Base-by-base conservation (phyloP, 1,140 invertebrate species). In the Leptinotarsa lineolata region DNA sequence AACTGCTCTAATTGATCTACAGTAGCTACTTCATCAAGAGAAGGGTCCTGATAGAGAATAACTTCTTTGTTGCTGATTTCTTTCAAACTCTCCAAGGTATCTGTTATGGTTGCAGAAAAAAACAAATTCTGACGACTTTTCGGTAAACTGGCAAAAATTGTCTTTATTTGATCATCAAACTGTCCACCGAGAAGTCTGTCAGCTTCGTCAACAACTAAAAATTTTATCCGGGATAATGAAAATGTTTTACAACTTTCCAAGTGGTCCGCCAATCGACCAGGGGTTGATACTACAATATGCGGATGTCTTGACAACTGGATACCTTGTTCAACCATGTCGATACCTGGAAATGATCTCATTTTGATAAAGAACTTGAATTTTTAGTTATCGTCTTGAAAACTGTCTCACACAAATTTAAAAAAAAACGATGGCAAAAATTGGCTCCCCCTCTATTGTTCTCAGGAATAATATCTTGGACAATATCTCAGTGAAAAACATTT, bases 41-140 rank as follows among this genome's bases (percentile, higher is more conserved):
- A 88, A 75, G 92, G 89, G 61, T 89, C 87, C 87, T 93, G 90
- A 86, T 90, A 93, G 21, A 89, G 82, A 80, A 89, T 91, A 13
- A 89, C 87, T 83, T 89, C 77, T 39, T 77, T 80, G 11, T 76
- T 84, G 18, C 90, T 89, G 5, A 92, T 87, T 77, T 89, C 81
- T 83, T 92, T 91, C 18, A 95, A 85, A 85, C 91, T 91, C 71
- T 92, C 86, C 30, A 95, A 84, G 74, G 92, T 90, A 83, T 97
- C 93, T 11, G 95, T 97, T 83, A 99, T 96, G 16, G 98, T 99
- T 2, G 98, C 98, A 72, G 97, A 98, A 82, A 99, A 99, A 24
- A 99, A 87, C 45, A 98, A 87, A 21, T 93, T 96, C 81, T 96
- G 94, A 77, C 93, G 89, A 61, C 92, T 89, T 76, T 91, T 89